These are phyloP conservation scores for Drosophila paranaensis DNA, from an alignment of 2,888 invertebrate genomes.

Conservation along the genomic window DNA sequence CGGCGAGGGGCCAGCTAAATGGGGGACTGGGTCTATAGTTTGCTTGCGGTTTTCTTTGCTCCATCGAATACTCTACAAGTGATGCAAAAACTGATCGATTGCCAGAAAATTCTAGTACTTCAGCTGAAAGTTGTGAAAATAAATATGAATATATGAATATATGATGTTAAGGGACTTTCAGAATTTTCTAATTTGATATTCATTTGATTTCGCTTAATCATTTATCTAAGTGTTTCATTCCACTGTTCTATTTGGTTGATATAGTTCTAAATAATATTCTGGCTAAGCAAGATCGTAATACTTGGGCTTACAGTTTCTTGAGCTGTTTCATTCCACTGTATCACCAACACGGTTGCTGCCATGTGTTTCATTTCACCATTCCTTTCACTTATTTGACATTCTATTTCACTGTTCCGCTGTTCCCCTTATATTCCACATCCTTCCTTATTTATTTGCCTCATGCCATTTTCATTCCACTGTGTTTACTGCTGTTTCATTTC, in stretches of 20 bases:
- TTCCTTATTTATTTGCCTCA: too few species aligned
- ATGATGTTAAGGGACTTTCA: not conserved
- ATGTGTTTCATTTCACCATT: not conserved
- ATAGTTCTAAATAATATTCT: not conserved
- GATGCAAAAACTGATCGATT: not conserved
- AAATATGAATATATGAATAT: not conserved
- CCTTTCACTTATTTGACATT: not conserved
- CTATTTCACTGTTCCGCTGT: too few species aligned
- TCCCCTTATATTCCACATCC: too few species aligned
- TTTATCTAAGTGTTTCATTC: not conserved
- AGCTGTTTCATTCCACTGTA: not conserved
- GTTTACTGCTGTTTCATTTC: not conserved
- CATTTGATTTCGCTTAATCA: not conserved
- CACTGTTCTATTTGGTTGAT: not conserved
- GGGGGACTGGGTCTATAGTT: conserved; percentile 34
- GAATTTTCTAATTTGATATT: not conserved
- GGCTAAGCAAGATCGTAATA: not conserved
- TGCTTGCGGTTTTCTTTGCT: conserved; percentile 17
- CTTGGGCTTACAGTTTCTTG: not conserved
- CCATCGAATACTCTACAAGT: conserved; percentile 19
- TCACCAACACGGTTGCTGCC: too few species aligned
- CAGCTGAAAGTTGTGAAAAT: not conserved
- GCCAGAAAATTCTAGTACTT: not conserved
- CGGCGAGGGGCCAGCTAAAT: conserved; percentile 5
- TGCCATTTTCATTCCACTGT: not conserved